Evolutionary conservation across 2,797 vertebrate species (phyloP), one percentile per base, ranked within the genome.

Genomic region (Graptemys geographica): DNA sequence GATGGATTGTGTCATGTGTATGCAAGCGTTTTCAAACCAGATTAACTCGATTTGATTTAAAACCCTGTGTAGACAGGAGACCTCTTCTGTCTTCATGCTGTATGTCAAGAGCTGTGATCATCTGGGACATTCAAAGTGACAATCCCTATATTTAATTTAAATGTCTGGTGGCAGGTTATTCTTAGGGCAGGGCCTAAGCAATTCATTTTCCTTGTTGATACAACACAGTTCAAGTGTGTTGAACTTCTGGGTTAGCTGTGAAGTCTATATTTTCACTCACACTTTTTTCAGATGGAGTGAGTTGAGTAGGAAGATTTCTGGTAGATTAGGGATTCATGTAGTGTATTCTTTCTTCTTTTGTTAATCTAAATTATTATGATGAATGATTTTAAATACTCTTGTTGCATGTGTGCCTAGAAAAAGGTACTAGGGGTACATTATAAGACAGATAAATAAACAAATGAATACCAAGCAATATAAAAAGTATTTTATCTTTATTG

Each of bases 81-180:
- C 74, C 76, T 84, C 23, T 69, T 95, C 84, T 82, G 44, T 90
- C 83, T 92, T 59, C 91, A 76, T 1, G 1, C 55, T 95, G 93
- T 93, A 53, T 86, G 84, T 90, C 79, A 53, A 65, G 53, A 87
- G 25, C 16, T 69, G 65, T 91, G 18, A 93, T 76, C 88, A 94
- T 23, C 83, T 90, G 65, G 85, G 76, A 76, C 81, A 89, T 95
- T 93, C 87, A 90, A 94, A 95, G 47, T 86, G 93, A 86, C 81
- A 93, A 74, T 15, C 33, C 92, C 65, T 87, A 33, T 93, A 95
- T 89, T 94, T 96, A 89, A 87, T 86, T 90, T 83, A 95, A 89
- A 93, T 94, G 69, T 90, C 3, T 1, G n/a, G 37, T 93, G 88
- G 89, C 59, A 90, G 6, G 33, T 79, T 89, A 52, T 94, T 8